A percentile compares a stretch with the other conserved stretches of the same genome.
phyloP scores from a whole-genome alignment of 2,113 vertebrate genomes.

The Syrmaticus mikado region DNA sequence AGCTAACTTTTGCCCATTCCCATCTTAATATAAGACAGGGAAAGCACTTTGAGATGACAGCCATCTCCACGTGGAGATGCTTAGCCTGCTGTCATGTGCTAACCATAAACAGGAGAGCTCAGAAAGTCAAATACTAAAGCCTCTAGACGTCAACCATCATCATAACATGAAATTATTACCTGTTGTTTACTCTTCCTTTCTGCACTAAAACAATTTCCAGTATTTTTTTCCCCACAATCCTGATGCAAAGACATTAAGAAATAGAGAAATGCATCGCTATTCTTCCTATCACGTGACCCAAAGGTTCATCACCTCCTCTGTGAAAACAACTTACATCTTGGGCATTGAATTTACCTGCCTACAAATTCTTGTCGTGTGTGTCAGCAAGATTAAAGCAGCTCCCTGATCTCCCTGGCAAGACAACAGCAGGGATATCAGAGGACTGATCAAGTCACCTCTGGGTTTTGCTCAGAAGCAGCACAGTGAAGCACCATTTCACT shows the following conservation, averaged over 20 bases:
- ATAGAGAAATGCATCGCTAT: not conserved
- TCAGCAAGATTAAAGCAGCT: not conserved
- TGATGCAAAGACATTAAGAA: not conserved
- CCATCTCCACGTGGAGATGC: not conserved
- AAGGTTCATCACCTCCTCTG: not conserved
- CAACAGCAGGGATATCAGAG: not conserved
- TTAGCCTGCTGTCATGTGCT: not conserved
- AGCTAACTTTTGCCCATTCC: not conserved
- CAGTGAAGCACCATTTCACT: not conserved
- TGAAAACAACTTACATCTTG: not conserved
- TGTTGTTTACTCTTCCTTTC: not conserved
- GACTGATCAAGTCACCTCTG: not conserved
- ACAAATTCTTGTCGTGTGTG: not conserved
- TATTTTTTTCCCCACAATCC: not conserved
- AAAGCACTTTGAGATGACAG: not conserved
- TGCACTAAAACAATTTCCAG: not conserved
- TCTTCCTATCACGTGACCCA: not conserved
- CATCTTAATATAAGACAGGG: accelerated
- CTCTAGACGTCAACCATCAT: not conserved
- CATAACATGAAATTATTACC: not conserved
- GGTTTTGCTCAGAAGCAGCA: not conserved
- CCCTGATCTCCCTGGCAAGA: not conserved
- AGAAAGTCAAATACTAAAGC: not conserved
- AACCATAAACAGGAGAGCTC: not conserved
- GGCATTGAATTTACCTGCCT: not conserved